These are phyloP conservation scores for Hofmannophila pseudospretella DNA, from an alignment of 2,888 invertebrate genomes.

Conservation along the genomic window DNA sequence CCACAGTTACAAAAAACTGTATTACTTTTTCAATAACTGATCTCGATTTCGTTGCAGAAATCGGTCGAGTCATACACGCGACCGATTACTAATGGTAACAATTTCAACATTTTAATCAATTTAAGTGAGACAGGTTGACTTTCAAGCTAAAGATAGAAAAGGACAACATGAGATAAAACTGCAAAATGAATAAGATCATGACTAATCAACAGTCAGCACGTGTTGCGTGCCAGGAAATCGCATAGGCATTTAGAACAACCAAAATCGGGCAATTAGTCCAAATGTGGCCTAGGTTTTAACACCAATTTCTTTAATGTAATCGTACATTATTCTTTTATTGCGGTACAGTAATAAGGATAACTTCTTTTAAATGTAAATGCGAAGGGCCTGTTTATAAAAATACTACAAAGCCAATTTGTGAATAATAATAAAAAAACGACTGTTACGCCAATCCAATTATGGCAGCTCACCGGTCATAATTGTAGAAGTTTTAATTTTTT, in stretches of 20 bases:
- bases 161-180: constrained; percentile 18
- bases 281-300: neutral
- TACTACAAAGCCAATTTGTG: no score
- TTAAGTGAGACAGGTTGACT: constrained; percentile 2
- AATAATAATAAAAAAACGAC: no score
- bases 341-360: no score
- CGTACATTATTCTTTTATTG: no score
- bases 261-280: neutral
- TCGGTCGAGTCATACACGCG: neutral
- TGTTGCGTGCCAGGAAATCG: constrained; percentile 49
- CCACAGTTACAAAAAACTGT: neutral
- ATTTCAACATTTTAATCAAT: neutral
- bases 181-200: constrained; percentile 35
- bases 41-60: constrained; percentile 1
- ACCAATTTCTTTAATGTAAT: neutral
- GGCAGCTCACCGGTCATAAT: no score
- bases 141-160: neutral
- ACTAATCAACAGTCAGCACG: constrained; percentile 27
- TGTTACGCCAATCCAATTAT: no score
- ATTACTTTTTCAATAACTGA: neutral
- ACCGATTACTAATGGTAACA: neutral
- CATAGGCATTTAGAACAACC: constrained; percentile 28
- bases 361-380: no score
- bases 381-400: no score
- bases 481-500: no score